Percentiles rank a stretch among this genome's conserved stretches.
Evolutionary conservation across 2,888 invertebrate species (phyloP).

Genomic region (Pseudococcus jackbeardsleyi): DNA sequence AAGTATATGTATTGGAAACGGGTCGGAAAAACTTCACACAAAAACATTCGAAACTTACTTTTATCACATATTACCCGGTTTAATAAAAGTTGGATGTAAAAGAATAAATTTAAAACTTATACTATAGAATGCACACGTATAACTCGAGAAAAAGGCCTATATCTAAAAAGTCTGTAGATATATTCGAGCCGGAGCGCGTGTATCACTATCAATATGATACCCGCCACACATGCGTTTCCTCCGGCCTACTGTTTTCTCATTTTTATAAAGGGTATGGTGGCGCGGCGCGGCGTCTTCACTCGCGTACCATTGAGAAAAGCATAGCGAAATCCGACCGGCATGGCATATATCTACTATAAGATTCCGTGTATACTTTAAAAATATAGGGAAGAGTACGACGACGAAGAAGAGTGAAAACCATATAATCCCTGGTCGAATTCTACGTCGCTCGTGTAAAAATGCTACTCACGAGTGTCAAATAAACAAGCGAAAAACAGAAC

Average conservation of each 20-base stretch:
- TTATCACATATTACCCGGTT: constrained; percentile 25
- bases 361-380: background rate
- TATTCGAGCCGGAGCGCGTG: background rate
- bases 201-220: constrained; percentile 26
- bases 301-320: no score
- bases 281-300: no score
- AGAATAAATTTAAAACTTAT: constrained; percentile 47
- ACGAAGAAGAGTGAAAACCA: background rate
- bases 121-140: background rate
- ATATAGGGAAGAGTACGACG: no score
- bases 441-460: constrained; percentile 3
- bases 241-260: background rate
- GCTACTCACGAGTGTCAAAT: constrained; percentile 32
- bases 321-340: no score
- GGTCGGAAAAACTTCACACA: constrained; percentile 35
- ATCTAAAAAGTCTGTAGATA: background rate
- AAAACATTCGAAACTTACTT: constrained; percentile 50
- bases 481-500: constrained; percentile 14
- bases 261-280: background rate
- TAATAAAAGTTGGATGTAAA: constrained; percentile 35
- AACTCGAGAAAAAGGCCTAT: constrained; percentile 10
- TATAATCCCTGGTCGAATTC: background rate
- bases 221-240: background rate
- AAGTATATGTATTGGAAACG: background rate
- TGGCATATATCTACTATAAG: no score